These are phyloP conservation scores for Melangyna quadrimaculata DNA, from an alignment of 2,888 invertebrate genomes.

Conservation along the genomic window DNA sequence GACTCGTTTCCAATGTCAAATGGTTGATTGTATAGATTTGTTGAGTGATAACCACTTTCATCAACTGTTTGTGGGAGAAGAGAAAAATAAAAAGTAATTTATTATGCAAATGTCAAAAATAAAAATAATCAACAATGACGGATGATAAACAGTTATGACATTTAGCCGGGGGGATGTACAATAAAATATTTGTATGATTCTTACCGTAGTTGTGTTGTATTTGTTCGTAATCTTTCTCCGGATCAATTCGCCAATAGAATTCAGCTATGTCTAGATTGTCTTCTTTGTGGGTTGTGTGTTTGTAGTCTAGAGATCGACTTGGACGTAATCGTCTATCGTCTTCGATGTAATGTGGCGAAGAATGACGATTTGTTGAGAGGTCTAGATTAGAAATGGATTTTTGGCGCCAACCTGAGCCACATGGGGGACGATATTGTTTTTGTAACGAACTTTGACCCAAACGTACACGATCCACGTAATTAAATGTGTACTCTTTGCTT, in stretches of 20 bases:
- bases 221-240: constrained; percentile 76
- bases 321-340: constrained; percentile 77
- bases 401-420: constrained; percentile 81
- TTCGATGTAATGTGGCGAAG: constrained; percentile 74
- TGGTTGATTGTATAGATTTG: constrained; percentile 73
- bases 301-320: constrained; percentile 79
- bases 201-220: constrained; percentile 63
- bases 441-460: constrained; percentile 77
- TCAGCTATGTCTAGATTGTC: constrained; percentile 79
- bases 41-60: constrained; percentile 74
- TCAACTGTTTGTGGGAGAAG: constrained; percentile 71
- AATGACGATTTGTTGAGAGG: constrained; percentile 81
- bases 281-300: constrained; percentile 77
- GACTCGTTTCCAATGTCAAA: constrained; percentile 79
- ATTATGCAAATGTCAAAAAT: constrained; percentile 31
- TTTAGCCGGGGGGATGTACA: neutral
- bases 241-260: constrained; percentile 80
- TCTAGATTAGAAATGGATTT: constrained; percentile 82
- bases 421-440: constrained; percentile 75
- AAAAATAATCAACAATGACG: constrained; percentile 23
- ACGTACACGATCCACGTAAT: constrained; percentile 81
- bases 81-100: neutral
- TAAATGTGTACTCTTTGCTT: constrained; percentile 79
- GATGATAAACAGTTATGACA: neutral
- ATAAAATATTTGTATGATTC: neutral